phyloP scores from a whole-genome alignment of 2,113 vertebrate genomes.

The Thinocorus orbignyianus region DNA sequence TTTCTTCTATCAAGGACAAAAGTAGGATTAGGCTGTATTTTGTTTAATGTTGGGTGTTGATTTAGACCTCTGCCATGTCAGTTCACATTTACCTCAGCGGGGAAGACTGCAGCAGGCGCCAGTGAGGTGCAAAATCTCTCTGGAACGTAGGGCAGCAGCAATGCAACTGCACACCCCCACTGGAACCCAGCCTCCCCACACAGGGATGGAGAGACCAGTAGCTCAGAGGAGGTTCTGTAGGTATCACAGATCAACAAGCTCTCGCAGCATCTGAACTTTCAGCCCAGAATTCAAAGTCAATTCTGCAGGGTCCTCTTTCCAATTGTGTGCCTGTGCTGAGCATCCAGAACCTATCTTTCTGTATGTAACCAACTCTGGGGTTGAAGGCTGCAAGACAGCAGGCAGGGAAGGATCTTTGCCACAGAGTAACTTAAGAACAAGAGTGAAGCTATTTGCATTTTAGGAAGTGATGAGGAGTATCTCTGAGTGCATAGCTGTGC shows the following conservation, averaged over 20 bases:
- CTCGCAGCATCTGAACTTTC: not conserved
- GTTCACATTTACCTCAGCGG: conserved; percentile 23
- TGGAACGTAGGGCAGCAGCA: not conserved
- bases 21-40: conserved; percentile 40
- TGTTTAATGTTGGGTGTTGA: conserved; percentile 36
- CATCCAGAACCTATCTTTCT: not conserved
- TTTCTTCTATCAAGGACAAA: conserved; percentile 30
- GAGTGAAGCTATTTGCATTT: not conserved
- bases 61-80: conserved; percentile 30
- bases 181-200: not conserved
- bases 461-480: not conserved
- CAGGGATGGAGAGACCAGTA: not conserved
- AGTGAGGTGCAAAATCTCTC: conserved; percentile 50
- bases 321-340: not conserved
- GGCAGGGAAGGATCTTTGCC: not conserved
- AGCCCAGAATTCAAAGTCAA: not conserved
- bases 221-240: not conserved
- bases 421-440: not conserved
- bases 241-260: not conserved
- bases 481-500: not conserved
- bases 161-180: not conserved
- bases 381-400: not conserved
- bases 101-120: not conserved
- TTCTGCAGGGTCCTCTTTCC: not conserved
- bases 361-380: not conserved